Evolutionary conservation across 2,888 invertebrate species (phyloP).

Genomic region (Amphimallon solstitiale): DNA sequence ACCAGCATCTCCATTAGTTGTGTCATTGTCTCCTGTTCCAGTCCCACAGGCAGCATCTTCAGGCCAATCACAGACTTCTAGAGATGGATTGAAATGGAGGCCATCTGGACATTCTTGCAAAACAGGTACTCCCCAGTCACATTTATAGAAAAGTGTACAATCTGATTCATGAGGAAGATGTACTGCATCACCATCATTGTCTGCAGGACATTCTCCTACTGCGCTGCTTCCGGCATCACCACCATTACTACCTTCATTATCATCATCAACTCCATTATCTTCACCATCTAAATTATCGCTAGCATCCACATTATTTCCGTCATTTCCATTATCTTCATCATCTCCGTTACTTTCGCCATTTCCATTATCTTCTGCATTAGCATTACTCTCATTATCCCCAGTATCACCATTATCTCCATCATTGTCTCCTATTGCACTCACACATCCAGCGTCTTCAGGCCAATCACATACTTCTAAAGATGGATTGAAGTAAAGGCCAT

Average conservation of each 20-base stretch:
- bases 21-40: not conserved
- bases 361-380: not conserved
- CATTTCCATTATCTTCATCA: constrained; percentile 5
- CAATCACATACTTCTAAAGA: constrained; percentile 12
- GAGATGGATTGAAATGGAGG: constrained; percentile 9
- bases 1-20: not conserved
- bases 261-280: not conserved
- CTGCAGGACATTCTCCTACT: constrained; percentile 8
- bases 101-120: constrained; percentile 17
- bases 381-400: not conserved
- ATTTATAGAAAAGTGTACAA: constrained; percentile 37
- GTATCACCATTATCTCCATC: not conserved
- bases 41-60: constrained; percentile 16
- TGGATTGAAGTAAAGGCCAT: constrained; percentile 36
- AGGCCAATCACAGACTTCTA: constrained; percentile 24
- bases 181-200: constrained; percentile 25
- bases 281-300: too few relatives aligned
- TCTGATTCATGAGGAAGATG: constrained; percentile 27
- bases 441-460: constrained; percentile 13
- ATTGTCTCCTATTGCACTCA: not conserved
- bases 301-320: constrained; percentile 1
- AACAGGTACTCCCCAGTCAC: constrained; percentile 14
- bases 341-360: not conserved
- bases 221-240: not conserved
- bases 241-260: not conserved